Conservation (phyloP, 2,888 invertebrate genomes). For the Drosophila macrospina region DNA sequence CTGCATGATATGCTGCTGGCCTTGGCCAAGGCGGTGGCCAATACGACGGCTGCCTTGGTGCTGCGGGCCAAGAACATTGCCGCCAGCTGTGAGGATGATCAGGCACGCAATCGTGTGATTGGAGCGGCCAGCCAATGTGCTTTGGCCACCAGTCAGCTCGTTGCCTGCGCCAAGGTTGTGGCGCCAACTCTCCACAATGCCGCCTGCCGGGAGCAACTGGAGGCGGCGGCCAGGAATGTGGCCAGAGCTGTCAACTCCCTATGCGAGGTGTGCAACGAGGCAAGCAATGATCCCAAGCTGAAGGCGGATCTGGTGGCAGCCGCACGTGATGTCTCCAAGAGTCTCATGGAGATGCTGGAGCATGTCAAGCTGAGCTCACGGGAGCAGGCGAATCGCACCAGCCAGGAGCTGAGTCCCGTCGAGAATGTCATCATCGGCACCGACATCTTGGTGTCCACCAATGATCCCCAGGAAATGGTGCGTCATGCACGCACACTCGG, state of each 20-base stretch:
- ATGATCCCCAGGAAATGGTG: constrained; percentile 97
- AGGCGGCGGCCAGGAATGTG: constrained; percentile 96
- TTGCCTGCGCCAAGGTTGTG: constrained; percentile 98
- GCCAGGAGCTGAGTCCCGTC: constrained; percentile 92
- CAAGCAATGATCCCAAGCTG: constrained; percentile 88
- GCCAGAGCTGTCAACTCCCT: constrained; percentile 96
- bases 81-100: constrained; percentile 91
- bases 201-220: constrained; percentile 95
- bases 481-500: constrained; percentile 95
- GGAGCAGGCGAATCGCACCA: constrained; percentile 88
- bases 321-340: constrained; percentile 94
- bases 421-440: constrained; percentile 96
- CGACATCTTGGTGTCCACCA: constrained; percentile 93
- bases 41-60: constrained; percentile 98
- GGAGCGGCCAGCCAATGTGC: constrained; percentile 99
- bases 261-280: constrained; percentile 92
- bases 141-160: constrained; percentile 97
- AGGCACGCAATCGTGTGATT: constrained; percentile 89
- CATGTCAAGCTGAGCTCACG: constrained; percentile 92
- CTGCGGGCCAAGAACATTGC: constrained; percentile 98
- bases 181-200: constrained; percentile 93
- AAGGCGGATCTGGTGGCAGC: constrained; percentile 92
- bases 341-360: constrained; percentile 94
- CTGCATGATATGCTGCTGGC: constrained; percentile 96
- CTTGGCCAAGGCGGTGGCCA: constrained; percentile 98